Evolutionary conservation across 2,888 invertebrate genomes (phyloP).

Genomic region (Drosophila lutescens): DNA sequence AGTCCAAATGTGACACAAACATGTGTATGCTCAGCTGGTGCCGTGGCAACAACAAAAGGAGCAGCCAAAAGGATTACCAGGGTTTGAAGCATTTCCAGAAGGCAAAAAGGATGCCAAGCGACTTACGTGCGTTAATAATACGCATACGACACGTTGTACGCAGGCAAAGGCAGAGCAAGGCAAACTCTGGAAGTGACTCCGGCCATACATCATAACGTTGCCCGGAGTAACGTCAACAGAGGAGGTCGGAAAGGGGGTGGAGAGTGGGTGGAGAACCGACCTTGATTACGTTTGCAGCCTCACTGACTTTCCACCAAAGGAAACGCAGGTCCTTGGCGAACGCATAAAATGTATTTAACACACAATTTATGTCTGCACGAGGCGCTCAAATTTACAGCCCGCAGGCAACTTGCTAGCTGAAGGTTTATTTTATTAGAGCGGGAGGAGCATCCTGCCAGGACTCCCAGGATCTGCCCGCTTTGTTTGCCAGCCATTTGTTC

Average conservation of each 20-base stretch:
- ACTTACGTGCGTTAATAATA: conserved; percentile 76
- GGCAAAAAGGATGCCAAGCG: conserved; percentile 50
- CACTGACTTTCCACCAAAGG: conserved; percentile 55
- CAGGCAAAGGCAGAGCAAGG: conserved; percentile 7
- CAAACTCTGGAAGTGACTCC: conserved; percentile 27
- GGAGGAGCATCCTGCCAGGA: conserved; percentile 29
- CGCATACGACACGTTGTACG: conserved; percentile 69
- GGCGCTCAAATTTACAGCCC: conserved; percentile 77
- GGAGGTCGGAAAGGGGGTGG: neutral
- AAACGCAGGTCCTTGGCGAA: conserved; percentile 46
- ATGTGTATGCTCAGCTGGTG: conserved; percentile 74
- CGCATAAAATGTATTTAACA: conserved; percentile 81
- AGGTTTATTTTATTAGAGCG: conserved; percentile 75
- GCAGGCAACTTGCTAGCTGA: conserved; percentile 48
- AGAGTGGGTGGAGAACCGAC: conserved; percentile 41
- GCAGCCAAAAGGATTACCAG: conserved; percentile 62
- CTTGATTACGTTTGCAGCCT: conserved; percentile 73
- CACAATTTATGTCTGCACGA: conserved; percentile 77
- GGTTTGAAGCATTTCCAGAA: conserved; percentile 12
- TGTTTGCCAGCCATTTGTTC: conserved; percentile 62
- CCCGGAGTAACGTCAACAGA: conserved; percentile 66
- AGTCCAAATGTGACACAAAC: conserved; percentile 73
- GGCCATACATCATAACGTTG: conserved; percentile 67
- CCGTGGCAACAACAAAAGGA: conserved; percentile 55
- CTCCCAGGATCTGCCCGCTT: conserved; percentile 26